Evolutionary conservation across 2,797 vertebrate genomes (phyloP).

Genomic region (Geotria australis): DNA sequence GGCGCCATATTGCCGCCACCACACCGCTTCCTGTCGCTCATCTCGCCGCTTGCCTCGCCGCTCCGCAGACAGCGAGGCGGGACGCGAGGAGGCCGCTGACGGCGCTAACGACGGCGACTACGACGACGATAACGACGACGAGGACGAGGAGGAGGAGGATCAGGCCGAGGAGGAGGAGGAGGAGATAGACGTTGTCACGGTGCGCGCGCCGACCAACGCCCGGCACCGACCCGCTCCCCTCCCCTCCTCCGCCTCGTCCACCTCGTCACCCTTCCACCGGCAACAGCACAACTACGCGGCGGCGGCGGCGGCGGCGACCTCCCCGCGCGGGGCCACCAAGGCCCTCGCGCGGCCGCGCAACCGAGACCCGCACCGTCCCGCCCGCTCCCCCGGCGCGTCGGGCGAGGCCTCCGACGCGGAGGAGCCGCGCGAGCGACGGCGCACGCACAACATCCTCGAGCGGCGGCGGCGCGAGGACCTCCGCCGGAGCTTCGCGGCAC

Average conservation of each 20-base stretch:
- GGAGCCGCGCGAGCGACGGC: slow-evolving; percentile 22
- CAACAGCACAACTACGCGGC: slow-evolving; percentile 90
- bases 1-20: too few species aligned
- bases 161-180: slow-evolving; percentile 19
- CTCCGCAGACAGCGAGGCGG: too few species aligned
- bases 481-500: slow-evolving; percentile 24
- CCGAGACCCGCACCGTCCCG: slow-evolving; percentile 1
- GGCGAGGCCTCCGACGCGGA: slow-evolving; percentile 3
- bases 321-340: slow-evolving; percentile 24
- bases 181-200: slow-evolving; percentile 81
- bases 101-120: too few species aligned
- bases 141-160: too few species aligned
- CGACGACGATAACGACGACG: too few species aligned
- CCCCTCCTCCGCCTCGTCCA: slow-evolving; percentile 15
- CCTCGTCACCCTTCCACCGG: slow-evolving; percentile 8
- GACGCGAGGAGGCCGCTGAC: too few species aligned
- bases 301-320: slow-evolving; percentile 46
- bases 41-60: too few species aligned
- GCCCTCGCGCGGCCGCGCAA: not conserved
- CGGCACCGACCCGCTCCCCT: slow-evolving; percentile 62
- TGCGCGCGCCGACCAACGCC: slow-evolving; percentile 17
- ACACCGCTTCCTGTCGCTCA: too few species aligned
- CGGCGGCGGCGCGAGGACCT: slow-evolving; percentile 27
- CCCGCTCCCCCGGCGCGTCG: slow-evolving; percentile 1
- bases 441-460: slow-evolving; percentile 37